A percentile compares a stretch with the other conserved stretches of the same genome.
phyloP scores from a whole-genome alignment of 1,140 invertebrate species.

The Achatina immaculata region DNA sequence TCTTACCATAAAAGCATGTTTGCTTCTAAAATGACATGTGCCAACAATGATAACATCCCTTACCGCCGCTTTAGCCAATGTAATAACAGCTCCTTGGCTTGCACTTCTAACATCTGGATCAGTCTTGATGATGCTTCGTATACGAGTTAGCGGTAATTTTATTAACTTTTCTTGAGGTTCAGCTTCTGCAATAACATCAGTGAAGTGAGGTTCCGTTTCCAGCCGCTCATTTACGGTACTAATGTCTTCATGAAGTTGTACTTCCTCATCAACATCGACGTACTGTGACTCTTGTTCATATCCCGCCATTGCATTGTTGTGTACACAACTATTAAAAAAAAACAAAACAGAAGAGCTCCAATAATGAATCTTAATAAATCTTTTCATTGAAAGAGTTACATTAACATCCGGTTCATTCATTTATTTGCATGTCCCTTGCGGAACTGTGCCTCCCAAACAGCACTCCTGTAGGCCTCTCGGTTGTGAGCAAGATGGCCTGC shows the following conservation, averaged over 20 bases:
- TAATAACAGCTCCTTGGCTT: slow-evolving; percentile 35
- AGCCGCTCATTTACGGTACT: background rate
- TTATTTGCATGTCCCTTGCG: too few species aligned
- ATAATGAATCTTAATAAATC: background rate
- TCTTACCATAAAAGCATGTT: too few species aligned
- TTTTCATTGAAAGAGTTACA: background rate
- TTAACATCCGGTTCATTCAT: too few species aligned
- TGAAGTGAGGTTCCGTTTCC: background rate
- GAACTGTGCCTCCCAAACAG: too few species aligned
- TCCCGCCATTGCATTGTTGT: slow-evolving; percentile 19
- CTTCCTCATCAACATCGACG: slow-evolving; percentile 14
- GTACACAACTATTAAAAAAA: background rate
- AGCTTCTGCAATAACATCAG: background rate
- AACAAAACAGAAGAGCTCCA: background rate
- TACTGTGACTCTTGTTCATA: background rate
- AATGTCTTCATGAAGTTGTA: background rate
- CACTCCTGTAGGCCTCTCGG: too few species aligned
- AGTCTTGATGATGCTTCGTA: slow-evolving; percentile 36
- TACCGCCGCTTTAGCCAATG: slow-evolving; percentile 34
- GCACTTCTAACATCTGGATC: slow-evolving; percentile 37
- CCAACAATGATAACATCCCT: too few species aligned
- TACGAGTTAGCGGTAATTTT: slow-evolving; percentile 33
- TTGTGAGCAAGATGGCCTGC: too few species aligned
- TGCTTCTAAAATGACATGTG: too few species aligned
- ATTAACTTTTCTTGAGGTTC: slow-evolving; percentile 36